phyloP scores from a whole-genome alignment of 2,113 vertebrate genomes.

The Cercopithecus mona region DNA sequence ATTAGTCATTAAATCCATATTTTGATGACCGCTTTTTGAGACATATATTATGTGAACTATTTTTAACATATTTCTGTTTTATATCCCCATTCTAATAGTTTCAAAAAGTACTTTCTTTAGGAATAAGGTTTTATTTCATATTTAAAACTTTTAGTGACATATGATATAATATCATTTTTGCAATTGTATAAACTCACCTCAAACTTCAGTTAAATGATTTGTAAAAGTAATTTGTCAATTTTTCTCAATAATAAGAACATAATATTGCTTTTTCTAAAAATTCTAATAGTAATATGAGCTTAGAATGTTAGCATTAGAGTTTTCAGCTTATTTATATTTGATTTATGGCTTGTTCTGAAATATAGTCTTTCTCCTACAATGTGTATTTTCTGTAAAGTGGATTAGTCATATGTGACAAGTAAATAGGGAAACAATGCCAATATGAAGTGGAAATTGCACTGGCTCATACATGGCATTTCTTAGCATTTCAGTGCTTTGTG shows the following conservation, averaged over 20 bases:
- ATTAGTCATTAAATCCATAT: conserved; percentile 31
- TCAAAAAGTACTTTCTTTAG: conserved; percentile 6
- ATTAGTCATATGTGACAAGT: background rate
- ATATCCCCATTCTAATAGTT: background rate
- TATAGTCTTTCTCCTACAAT: background rate
- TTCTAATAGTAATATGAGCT: background rate
- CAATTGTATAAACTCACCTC: accelerated
- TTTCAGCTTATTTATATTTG: background rate
- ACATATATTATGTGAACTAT: accelerated
- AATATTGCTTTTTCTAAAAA: background rate
- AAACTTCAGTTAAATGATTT: conserved; percentile 22
- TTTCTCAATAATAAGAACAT: conserved; percentile 26
- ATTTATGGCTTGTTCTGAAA: background rate
- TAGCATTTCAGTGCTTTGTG: background rate
- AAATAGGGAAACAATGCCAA: background rate
- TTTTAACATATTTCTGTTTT: background rate
- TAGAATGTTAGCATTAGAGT: background rate
- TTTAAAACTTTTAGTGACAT: background rate
- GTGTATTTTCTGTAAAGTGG: background rate
- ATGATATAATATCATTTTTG: background rate
- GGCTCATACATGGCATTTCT: background rate
- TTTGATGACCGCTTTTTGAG: conserved; percentile 9
- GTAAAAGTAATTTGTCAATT: background rate
- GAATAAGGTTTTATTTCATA: background rate
- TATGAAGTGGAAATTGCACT: background rate